Evolutionary conservation across 2,888 invertebrate genomes (phyloP).

Genomic region (Rhagophthalmus giganteus): DNA sequence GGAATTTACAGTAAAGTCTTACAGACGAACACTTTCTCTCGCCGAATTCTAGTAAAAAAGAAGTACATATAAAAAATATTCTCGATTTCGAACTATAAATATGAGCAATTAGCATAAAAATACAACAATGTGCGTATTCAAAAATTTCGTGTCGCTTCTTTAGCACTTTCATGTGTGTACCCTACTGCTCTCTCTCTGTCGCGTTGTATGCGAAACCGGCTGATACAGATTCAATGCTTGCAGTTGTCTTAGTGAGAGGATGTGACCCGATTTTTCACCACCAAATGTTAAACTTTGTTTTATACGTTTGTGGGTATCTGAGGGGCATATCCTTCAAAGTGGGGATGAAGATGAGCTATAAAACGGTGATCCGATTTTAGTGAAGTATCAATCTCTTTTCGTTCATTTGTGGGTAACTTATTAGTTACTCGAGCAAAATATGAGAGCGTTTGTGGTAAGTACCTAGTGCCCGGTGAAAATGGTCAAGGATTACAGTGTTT

Average conservation of each 20-base stretch:
- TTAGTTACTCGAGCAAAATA: slow-evolving; percentile 41
- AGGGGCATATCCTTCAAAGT: slow-evolving; percentile 33
- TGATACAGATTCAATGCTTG: slow-evolving; percentile 39
- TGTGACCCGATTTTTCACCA: slow-evolving; percentile 48
- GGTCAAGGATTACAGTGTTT: slow-evolving; percentile 25
- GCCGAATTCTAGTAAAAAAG: neutral
- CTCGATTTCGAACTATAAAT: neutral
- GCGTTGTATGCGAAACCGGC: slow-evolving; percentile 19
- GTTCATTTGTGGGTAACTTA: slow-evolving; percentile 43
- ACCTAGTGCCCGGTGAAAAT: slow-evolving; percentile 15
- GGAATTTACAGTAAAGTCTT: neutral
- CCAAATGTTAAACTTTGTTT: slow-evolving; percentile 39
- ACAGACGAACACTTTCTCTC: slow-evolving; percentile 5
- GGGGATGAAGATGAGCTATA: slow-evolving; percentile 48
- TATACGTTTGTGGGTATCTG: slow-evolving; percentile 23
- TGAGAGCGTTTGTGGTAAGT: slow-evolving; percentile 50
- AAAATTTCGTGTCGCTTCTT: slow-evolving; percentile 17
- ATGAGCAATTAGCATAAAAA: slow-evolving; percentile 44
- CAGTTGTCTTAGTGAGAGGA: slow-evolving; percentile 43
- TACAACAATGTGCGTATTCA: slow-evolving; percentile 32
- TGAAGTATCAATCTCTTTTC: slow-evolving; percentile 41
- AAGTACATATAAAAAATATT: neutral
- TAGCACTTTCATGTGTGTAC: slow-evolving; percentile 19
- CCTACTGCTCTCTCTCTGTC: slow-evolving; percentile 1
- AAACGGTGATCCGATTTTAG: slow-evolving; percentile 36